phyloP scores from a whole-genome alignment of 2,113 vertebrate genomes.

The Phoenicopterus ruber region DNA sequence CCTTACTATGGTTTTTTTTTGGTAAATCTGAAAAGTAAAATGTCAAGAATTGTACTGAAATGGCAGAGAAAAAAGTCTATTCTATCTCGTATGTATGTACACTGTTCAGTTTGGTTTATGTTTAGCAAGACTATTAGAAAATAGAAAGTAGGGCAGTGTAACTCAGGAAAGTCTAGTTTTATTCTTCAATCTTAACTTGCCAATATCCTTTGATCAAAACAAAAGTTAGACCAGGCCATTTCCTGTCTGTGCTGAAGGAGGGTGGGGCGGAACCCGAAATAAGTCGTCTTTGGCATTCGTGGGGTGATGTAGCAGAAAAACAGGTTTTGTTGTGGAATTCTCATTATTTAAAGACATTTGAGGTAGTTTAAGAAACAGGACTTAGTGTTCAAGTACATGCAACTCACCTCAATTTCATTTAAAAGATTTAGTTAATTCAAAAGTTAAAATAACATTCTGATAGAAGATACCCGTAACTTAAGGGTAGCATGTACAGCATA shows the following conservation, averaged over 20 bases:
- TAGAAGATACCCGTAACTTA: background rate
- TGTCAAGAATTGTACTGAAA: background rate
- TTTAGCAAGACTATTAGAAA: background rate
- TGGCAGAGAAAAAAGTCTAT: background rate
- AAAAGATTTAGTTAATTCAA: background rate
- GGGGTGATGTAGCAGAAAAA: background rate
- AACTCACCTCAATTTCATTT: background rate
- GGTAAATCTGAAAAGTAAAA: background rate
- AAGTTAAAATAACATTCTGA: background rate
- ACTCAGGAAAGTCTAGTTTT: background rate
- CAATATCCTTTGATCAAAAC: background rate
- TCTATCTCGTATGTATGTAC: fast-evolving
- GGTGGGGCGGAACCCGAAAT: background rate
- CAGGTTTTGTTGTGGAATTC: background rate
- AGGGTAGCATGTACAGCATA: background rate
- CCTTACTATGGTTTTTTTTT: background rate
- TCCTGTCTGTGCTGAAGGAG: background rate
- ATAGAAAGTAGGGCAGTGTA: background rate
- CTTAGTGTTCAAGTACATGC: background rate
- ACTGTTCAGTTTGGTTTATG: background rate
- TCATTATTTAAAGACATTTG: background rate
- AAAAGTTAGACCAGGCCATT: background rate
- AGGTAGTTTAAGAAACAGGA: background rate
- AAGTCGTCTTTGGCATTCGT: background rate
- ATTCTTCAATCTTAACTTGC: background rate